Conservation (phyloP, 2,888 invertebrate genomes). For the Athalia cordata region DNA sequence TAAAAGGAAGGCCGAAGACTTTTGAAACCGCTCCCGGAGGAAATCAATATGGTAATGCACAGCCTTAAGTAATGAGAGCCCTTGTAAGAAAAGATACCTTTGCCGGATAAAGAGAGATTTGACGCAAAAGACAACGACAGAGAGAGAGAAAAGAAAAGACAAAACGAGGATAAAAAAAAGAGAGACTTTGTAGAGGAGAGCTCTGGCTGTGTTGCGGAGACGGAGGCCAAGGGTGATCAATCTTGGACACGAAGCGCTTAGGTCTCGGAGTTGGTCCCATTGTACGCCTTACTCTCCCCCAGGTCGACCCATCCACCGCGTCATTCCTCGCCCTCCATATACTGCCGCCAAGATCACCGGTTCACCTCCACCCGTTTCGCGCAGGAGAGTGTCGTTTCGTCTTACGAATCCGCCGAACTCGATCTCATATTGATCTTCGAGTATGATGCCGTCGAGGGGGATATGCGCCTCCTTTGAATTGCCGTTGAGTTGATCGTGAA, state of each 20-base stretch:
- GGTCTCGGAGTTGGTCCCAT: conserved; percentile 51
- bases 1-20: conserved; percentile 50
- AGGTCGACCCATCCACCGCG: conserved; percentile 14
- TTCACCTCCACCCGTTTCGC: conserved; percentile 16
- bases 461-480: conserved; percentile 17
- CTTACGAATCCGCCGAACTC: conserved; percentile 33
- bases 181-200: conserved; percentile 32
- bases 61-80: conserved; percentile 65
- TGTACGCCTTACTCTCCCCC: conserved; percentile 28
- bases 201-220: conserved; percentile 30
- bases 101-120: conserved; percentile 42
- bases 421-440: conserved; percentile 29
- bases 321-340: conserved; percentile 16
- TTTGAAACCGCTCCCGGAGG: conserved; percentile 62
- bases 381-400: conserved; percentile 33
- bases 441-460: conserved; percentile 1
- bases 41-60: conserved; percentile 69
- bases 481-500: not conserved
- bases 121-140: conserved; percentile 46
- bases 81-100: conserved; percentile 57
- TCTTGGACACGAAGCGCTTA: conserved; percentile 60
- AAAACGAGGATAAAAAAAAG: conserved; percentile 49
- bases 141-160: conserved; percentile 36
- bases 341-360: conserved; percentile 17
- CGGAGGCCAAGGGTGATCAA: conserved; percentile 57